A percentile compares a stretch with the other conserved stretches of the same genome.
Evolutionary conservation across 2,888 invertebrate genomes (phyloP).

Genomic region (Drosophila merina): DNA sequence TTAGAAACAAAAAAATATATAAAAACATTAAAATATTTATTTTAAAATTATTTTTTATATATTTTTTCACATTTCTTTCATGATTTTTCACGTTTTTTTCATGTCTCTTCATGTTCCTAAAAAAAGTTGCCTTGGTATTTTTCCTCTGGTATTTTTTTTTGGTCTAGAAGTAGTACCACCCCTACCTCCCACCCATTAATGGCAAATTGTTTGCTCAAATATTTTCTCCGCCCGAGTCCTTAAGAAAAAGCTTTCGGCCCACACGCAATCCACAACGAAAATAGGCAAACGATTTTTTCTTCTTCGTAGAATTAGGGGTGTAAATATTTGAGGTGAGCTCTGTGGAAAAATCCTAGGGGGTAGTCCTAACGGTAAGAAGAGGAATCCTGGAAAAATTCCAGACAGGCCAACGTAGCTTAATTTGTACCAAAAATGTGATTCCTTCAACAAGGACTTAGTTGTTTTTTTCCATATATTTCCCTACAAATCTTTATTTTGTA

Average conservation of each 20-base stretch:
- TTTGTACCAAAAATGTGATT: neutral
- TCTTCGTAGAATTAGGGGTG: constrained; percentile 17
- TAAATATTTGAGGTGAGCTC: constrained; percentile 30
- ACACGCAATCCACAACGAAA: constrained; percentile 29
- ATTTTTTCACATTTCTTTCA: neutral
- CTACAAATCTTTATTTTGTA: neutral
- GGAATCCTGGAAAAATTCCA: neutral
- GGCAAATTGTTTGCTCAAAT: constrained; percentile 37
- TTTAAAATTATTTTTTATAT: neutral
- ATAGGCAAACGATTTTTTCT: constrained; percentile 11
- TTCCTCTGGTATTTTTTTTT: constrained; percentile 6
- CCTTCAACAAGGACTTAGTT: too few species aligned
- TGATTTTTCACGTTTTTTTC: too few species aligned
- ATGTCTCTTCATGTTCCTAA: too few species aligned
- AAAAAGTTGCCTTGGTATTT: neutral
- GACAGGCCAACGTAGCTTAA: neutral
- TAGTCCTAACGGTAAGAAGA: neutral
- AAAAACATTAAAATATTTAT: too few species aligned
- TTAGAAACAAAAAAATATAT: too few species aligned
- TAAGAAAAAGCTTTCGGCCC: constrained; percentile 25
- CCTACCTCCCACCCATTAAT: constrained; percentile 10
- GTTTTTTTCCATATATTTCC: neutral
- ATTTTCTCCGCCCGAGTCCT: constrained; percentile 35
- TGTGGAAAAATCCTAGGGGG: neutral
- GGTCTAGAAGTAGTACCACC: neutral